Percentiles rank a stretch among this genome's conserved stretches.
Conservation (phyloP, 1,140 invertebrate genomes). For the Hylyphantes graminicola region DNA sequence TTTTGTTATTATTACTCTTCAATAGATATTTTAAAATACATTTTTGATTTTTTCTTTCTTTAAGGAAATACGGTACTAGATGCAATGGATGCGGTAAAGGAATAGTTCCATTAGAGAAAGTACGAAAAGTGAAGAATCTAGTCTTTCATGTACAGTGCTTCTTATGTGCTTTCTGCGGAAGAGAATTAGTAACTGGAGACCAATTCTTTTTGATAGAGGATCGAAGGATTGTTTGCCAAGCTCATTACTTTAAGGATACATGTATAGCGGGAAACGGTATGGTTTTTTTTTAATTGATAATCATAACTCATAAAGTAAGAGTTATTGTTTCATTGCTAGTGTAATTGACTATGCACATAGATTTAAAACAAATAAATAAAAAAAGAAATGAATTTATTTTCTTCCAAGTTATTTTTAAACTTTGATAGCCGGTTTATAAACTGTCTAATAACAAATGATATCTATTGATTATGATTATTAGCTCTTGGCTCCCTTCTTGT, state of each 20-base stretch:
- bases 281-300: not conserved
- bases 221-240: constrained; percentile 95
- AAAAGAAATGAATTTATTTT: no score
- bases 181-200: constrained; percentile 96
- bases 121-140: constrained; percentile 90
- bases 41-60: not conserved
- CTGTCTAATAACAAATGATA: no score
- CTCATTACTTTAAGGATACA: constrained; percentile 95
- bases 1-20: no score
- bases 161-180: constrained; percentile 92
- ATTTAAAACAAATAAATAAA: no score
- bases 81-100: constrained; percentile 96
- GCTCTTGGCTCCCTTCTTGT: no score
- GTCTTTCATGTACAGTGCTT: constrained; percentile 99
- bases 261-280: constrained; percentile 71
- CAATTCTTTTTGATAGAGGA: constrained; percentile 99
- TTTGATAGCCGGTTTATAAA: no score
- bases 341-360: no score
- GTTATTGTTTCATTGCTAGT: no score
- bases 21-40: no score
- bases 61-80: constrained; percentile 94
- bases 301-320: no score
- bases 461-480: no score
- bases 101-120: constrained; percentile 95
- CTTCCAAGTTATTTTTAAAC: no score